Evolutionary conservation across 2,113 vertebrate genomes (phyloP), one percentile per base, ranked within the genome.

Genomic region (Oreochromis spilurus): DNA sequence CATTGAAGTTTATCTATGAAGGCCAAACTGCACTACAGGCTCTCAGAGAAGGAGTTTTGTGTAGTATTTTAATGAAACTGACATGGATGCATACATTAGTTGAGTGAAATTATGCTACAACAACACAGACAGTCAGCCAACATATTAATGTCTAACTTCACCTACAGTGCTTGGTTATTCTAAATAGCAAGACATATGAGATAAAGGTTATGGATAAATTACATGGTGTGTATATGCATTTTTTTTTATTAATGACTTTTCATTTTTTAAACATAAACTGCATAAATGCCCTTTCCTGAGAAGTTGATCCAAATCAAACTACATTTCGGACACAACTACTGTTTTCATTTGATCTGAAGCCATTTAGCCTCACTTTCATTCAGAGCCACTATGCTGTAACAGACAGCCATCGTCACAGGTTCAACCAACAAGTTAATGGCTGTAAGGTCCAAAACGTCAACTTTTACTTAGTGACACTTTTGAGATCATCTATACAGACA

Each of bases 231-330:
- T 87, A 86, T 53, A 91, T 84, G 81, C 10, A 40, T 7, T 84
- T 62, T 60, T 57, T 81, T 43, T 12, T 34, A 84, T 6, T 52
- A 29, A 9, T 77, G 72, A 77, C 79, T 82, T 65, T 81, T 54
- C 9, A 43, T 24, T 70, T 83, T 90, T 88, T 29, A 84, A 92
- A 92, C 88, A 92, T 60, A 91, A 86, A 88, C 84, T 88, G 84
- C 67, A 77, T 77, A 90, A 87, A 93, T 87, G 79, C 80, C 88
- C 93, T 89, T 94, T 95, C 96, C 96, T 97, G 96, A 96, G 96
- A 94, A 93, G 91, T 94, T 90, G 72, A 82, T 94, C 87, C 82
- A 90, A 89, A 90, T 78, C 87, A 5, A 72, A 90, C 84, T 79
- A 82, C 48, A 83, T 78, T 87, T 91, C 81, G 5, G 84, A 62